Percentiles rank a stretch among this genome's conserved stretches.
Evolutionary conservation across 2,797 vertebrate genomes (phyloP).

Genomic region (Enoplosus armatus): DNA sequence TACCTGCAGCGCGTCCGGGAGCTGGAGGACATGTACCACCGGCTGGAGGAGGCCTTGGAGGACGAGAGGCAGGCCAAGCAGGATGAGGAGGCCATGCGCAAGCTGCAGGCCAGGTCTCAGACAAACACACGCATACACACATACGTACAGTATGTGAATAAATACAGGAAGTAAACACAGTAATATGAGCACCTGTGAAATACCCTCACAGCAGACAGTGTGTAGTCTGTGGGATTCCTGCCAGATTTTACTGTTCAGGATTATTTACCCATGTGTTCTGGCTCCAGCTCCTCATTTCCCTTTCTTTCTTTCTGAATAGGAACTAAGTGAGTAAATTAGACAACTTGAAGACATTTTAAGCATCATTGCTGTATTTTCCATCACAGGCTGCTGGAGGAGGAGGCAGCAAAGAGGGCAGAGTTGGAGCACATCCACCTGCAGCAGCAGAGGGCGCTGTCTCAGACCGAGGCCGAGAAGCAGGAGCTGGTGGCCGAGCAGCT

Average conservation of each 20-base stretch:
- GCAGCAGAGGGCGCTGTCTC: constrained; percentile 91
- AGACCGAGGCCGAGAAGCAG: constrained; percentile 92
- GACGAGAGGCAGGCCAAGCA: constrained; percentile 93
- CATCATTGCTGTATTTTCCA: constrained; percentile 4
- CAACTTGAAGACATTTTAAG: too few relatives aligned
- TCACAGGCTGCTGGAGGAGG: constrained; percentile 92
- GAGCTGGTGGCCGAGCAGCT: constrained; percentile 88
- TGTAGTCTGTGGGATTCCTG: neutral
- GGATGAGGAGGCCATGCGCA: constrained; percentile 91
- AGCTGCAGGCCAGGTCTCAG: constrained; percentile 89
- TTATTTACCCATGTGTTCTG: neutral
- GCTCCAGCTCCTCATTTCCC: neutral
- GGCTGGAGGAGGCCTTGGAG: constrained; percentile 93
- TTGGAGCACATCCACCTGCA: constrained; percentile 92
- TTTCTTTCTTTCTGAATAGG: neutral
- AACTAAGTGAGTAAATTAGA: neutral
- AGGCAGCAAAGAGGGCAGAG: constrained; percentile 90
- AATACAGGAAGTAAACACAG: neutral
- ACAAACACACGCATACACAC: constrained; percentile 3
- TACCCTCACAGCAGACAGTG: neutral
- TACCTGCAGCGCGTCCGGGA: constrained; percentile 92
- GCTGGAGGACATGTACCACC: constrained; percentile 94
- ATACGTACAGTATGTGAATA: neutral
- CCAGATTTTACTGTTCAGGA: neutral
- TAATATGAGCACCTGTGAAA: neutral